These are phyloP conservation scores for Phenganax subtilis DNA, from an alignment of 92 coral and sea anemone genomes.

Conservation along the genomic window DNA sequence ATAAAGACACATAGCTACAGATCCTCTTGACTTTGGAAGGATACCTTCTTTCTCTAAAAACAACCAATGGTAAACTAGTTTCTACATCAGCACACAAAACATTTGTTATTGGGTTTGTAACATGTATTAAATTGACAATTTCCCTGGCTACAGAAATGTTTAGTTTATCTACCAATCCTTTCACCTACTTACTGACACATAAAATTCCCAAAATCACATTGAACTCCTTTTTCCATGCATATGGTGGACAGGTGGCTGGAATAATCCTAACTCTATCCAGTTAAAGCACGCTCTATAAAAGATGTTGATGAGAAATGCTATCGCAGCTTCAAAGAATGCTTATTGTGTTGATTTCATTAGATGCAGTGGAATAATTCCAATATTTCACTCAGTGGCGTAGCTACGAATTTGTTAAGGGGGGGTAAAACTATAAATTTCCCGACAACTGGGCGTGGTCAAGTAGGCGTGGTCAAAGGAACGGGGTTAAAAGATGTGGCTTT, in stretches of 20 bases:
- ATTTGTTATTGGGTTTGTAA: not conserved
- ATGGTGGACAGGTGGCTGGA: not conserved
- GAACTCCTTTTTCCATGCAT: not conserved
- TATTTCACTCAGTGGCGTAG: not conserved
- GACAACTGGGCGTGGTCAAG: too few species aligned
- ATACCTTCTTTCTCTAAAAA: not conserved
- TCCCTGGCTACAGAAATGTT: not conserved
- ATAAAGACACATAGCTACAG: not conserved
- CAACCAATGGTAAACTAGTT: not conserved
- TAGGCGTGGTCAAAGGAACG: too few species aligned
- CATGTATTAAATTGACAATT: not conserved
- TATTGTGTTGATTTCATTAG: not conserved
- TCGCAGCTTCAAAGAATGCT: not conserved
- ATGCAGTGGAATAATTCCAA: not conserved
- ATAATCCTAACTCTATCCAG: not conserved
- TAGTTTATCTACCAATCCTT: not conserved
- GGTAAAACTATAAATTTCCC: too few species aligned
- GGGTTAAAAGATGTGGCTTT: too few species aligned
- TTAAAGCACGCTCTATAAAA: not conserved
- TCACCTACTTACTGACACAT: not conserved
- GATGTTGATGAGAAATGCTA: not conserved
- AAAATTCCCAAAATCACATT: not conserved
- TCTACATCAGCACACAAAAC: not conserved
- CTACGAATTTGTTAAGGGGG: too few species aligned
- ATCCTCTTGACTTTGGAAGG: not conserved